Conservation (phyloP, 2,797 vertebrate genomes). For the Merluccius polli region DNA sequence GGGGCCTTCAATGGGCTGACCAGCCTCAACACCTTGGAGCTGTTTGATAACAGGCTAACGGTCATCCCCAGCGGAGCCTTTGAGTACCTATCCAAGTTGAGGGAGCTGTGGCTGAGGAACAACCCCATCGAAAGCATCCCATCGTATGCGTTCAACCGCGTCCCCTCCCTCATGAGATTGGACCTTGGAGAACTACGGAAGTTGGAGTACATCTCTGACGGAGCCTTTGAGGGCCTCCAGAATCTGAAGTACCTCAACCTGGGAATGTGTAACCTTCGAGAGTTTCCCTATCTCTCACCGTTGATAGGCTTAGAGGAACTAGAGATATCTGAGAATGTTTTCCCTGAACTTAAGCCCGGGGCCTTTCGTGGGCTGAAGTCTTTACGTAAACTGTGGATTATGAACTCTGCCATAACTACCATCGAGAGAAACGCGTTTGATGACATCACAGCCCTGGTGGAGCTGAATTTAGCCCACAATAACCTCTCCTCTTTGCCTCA, state of each 20-base stretch:
- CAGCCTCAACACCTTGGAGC: conserved; percentile 96
- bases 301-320: conserved; percentile 91
- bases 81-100: conserved; percentile 94
- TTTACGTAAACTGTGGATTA: conserved; percentile 96
- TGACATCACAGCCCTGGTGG: conserved; percentile 90
- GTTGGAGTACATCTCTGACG: conserved; percentile 96
- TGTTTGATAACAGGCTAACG: conserved; percentile 96
- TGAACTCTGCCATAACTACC: conserved; percentile 90
- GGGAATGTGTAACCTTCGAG: conserved; percentile 94
- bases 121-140: conserved; percentile 99
- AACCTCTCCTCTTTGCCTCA: conserved; percentile 94
- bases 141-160: conserved; percentile 94
- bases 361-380: conserved; percentile 89
- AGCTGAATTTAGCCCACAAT: conserved; percentile 97
- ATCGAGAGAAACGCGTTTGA: conserved; percentile 97
- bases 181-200: conserved; percentile 94
- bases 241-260: conserved; percentile 98
- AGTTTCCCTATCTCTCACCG: conserved; percentile 90
- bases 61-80: conserved; percentile 97
- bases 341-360: conserved; percentile 87
- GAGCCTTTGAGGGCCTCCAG: conserved; percentile 92
- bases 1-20: conserved; percentile 95
- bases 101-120: conserved; percentile 96
- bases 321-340: conserved; percentile 96
- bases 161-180: conserved; percentile 94